Conservation (phyloP, 2,888 invertebrate genomes). For the Ernsta delagoae region DNA sequence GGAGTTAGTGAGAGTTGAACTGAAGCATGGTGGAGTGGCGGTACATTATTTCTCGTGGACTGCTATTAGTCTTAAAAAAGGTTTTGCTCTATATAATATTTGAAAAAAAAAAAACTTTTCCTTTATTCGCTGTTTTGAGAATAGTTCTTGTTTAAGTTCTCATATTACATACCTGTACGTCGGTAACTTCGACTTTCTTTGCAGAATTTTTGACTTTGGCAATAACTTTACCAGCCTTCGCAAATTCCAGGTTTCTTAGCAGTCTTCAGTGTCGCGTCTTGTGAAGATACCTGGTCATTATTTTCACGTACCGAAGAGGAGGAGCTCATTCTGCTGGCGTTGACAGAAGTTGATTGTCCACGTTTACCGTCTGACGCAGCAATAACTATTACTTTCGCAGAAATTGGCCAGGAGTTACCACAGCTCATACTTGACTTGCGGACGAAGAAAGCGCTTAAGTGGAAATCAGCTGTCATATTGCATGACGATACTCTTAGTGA, state of each 20-base stretch:
- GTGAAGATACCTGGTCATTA: conserved; percentile 90
- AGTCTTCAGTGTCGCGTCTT: conserved; percentile 90
- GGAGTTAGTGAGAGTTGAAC: conserved; percentile 86
- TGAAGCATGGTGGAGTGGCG: conserved; percentile 88
- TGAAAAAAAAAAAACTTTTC: too few relatives aligned
- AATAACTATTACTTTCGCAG: conserved; percentile 89
- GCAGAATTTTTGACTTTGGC: too few relatives aligned
- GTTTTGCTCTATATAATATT: too few relatives aligned
- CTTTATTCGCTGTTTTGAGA: too few relatives aligned
- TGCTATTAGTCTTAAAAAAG: conserved; percentile 87
- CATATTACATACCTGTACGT: too few relatives aligned
- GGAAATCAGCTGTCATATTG: conserved; percentile 89
- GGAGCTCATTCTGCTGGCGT: conserved; percentile 88
- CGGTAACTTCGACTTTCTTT: too few relatives aligned
- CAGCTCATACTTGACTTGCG: conserved; percentile 91
- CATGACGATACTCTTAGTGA: conserved; percentile 90
- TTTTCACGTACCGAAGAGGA: conserved; percentile 86
- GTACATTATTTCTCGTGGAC: conserved; percentile 89
- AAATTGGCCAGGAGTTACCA: conserved; percentile 89
- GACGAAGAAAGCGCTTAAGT: conserved; percentile 86
- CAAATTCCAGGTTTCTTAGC: conserved; percentile 86
- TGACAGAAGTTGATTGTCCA: conserved; percentile 92
- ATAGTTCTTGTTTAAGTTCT: too few relatives aligned
- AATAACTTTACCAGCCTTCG: neutral
- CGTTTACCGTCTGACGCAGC: conserved; percentile 88